phyloP scores from a whole-genome alignment of 2,888 invertebrate genomes.

The Dascillus cervinus region DNA sequence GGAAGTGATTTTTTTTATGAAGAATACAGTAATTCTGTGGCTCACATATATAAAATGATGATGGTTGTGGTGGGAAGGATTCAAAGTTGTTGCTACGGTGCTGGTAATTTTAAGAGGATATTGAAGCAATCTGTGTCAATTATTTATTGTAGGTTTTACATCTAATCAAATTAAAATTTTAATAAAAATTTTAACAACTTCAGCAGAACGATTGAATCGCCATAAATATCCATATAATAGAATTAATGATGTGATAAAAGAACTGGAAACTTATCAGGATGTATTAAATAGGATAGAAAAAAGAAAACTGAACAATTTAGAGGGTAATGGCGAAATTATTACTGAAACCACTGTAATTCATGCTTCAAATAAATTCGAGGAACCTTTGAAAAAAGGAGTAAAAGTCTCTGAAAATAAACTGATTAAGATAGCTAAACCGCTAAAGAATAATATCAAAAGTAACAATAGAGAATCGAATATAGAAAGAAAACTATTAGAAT shows the following conservation, averaged over 20 bases:
- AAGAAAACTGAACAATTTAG: too few species aligned
- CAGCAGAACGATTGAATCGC: conserved; percentile 3
- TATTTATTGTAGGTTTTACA: not conserved
- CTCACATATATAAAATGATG: not conserved
- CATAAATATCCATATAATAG: not conserved
- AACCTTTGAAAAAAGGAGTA: not conserved
- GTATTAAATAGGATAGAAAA: not conserved
- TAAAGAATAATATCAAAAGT: not conserved
- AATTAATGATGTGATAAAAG: not conserved
- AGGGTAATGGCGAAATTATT: too few species aligned
- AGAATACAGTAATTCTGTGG: not conserved
- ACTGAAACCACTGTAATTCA: too few species aligned
- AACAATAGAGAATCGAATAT: not conserved
- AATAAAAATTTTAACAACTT: conserved; percentile 7
- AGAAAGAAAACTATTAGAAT: not conserved
- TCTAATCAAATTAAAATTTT: conserved; percentile 1
- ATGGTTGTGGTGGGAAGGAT: too few species aligned
- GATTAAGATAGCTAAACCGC: not conserved
- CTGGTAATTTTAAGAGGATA: not conserved
- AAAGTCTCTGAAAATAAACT: not conserved
- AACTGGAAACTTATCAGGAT: not conserved
- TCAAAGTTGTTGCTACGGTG: not conserved
- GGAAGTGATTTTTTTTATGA: conserved; percentile 8
- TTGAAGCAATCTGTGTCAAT: not conserved
- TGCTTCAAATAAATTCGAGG: too few species aligned